Evolutionary conservation across 2,797 vertebrate species (phyloP).

Genomic region (Tolypeutes matacus): DNA sequence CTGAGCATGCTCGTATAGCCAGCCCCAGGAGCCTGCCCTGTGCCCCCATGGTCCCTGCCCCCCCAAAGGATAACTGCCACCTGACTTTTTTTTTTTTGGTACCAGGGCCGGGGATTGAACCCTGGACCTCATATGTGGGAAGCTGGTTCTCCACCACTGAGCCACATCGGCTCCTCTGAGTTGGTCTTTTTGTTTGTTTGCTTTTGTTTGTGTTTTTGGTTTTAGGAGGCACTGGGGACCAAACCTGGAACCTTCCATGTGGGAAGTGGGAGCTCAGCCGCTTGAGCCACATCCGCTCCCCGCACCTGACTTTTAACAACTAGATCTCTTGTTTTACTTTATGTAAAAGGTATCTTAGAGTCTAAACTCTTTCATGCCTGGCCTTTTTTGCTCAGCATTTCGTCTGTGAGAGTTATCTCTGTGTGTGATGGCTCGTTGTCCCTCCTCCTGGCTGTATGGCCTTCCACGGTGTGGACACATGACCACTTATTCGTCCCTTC

Average conservation of each 20-base stretch:
- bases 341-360: rapidly evolving
- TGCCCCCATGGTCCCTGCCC: neutral
- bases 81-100: too few relatives aligned
- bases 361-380: neutral
- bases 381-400: rapidly evolving
- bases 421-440: rapidly evolving
- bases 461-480: neutral
- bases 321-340: neutral
- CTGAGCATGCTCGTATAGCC: neutral
- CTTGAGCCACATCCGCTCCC: too few relatives aligned
- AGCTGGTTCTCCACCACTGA: too few relatives aligned
- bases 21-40: rapidly evolving
- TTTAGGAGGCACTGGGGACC: too few relatives aligned
- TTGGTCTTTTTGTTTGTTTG: too few relatives aligned
- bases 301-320: too few relatives aligned
- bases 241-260: too few relatives aligned
- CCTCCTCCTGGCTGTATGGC: rapidly evolving
- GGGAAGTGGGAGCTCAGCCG: too few relatives aligned
- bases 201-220: too few relatives aligned
- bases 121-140: too few relatives aligned
- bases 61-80: rapidly evolving
- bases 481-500: rapidly evolving
- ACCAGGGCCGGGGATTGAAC: too few relatives aligned
- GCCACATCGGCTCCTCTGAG: too few relatives aligned
- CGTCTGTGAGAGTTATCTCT: rapidly evolving